phyloP scores from a whole-genome alignment of 2,797 vertebrate species.

The Hemitrygon akajei region DNA sequence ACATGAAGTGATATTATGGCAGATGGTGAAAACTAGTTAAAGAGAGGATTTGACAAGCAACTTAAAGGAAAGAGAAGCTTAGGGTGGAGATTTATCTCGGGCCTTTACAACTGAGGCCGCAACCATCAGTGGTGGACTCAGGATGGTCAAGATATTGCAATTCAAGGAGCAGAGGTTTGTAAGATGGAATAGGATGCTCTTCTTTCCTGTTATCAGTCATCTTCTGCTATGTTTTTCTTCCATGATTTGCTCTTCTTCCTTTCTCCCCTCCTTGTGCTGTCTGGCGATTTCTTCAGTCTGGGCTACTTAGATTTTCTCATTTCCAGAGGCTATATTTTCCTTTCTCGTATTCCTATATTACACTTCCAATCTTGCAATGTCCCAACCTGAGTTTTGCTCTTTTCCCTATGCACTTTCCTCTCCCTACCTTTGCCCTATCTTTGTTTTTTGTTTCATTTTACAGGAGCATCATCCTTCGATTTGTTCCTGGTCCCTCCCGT shows the following conservation, averaged over 20 bases:
- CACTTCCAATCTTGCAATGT: background rate
- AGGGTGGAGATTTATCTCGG: too few species aligned
- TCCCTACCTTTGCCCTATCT: background rate
- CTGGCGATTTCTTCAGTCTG: background rate
- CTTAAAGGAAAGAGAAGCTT: too few species aligned
- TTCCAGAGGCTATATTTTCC: background rate
- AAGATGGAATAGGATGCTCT: background rate
- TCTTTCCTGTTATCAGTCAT: background rate
- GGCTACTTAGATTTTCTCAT: background rate
- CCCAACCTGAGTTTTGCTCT: background rate
- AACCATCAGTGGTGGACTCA: too few species aligned
- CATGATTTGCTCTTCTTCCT: background rate
- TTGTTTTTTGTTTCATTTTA: too few species aligned
- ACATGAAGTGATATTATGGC: too few species aligned
- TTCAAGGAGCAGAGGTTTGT: too few species aligned
- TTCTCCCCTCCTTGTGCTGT: background rate
- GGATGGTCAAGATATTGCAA: too few species aligned
- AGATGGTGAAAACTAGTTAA: too few species aligned
- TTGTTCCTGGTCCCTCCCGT: too few species aligned
- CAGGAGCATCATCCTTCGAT: too few species aligned
- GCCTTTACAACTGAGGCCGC: too few species aligned
- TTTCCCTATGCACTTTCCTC: background rate
- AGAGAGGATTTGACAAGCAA: too few species aligned
- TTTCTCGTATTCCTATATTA: background rate
- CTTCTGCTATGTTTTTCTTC: background rate